phyloP scores from a whole-genome alignment of 2,113 vertebrate species.

The Gasterosteus aculeatus region DNA sequence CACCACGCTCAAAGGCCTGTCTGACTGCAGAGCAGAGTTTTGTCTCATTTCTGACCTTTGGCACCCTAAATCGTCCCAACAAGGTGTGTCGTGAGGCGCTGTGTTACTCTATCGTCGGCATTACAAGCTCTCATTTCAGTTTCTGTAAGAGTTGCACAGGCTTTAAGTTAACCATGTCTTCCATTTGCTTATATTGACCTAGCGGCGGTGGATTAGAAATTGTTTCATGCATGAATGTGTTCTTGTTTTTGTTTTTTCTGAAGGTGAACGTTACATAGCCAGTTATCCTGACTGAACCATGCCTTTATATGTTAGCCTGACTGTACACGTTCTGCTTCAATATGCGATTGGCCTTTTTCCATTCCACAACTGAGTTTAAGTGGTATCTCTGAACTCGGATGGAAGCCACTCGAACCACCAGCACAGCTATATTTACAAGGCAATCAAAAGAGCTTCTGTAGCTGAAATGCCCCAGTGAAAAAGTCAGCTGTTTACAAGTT shows the following conservation, averaged over 20 bases:
- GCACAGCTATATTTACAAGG: slow-evolving; percentile 60
- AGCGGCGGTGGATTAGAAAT: background rate
- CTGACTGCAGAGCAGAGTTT: background rate
- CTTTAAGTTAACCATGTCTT: background rate
- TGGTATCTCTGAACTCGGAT: slow-evolving; percentile 43
- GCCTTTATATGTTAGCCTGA: slow-evolving; percentile 2
- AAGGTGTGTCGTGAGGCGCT: slow-evolving; percentile 35
- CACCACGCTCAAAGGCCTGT: background rate
- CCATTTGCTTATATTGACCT: background rate
- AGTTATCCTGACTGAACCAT: slow-evolving; percentile 6
- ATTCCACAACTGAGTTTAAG: slow-evolving; percentile 43
- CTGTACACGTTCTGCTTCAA: slow-evolving; percentile 5
- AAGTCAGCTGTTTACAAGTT: slow-evolving; percentile 33
- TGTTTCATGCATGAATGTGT: background rate
- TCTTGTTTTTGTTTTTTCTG: slow-evolving; percentile 9
- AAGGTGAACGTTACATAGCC: slow-evolving; percentile 21
- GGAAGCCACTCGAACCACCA: slow-evolving; percentile 53
- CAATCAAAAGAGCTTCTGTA: slow-evolving; percentile 67
- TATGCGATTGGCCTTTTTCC: slow-evolving; percentile 29
- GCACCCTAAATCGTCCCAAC: slow-evolving; percentile 14
- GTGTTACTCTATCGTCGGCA: slow-evolving; percentile 40
- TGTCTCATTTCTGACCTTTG: background rate
- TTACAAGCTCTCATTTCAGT: slow-evolving; percentile 64
- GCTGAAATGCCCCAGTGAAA: slow-evolving; percentile 32
- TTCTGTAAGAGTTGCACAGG: slow-evolving; percentile 21